These are phyloP conservation scores for Myiozetetes cayanensis DNA, from an alignment of 2,113 vertebrate genomes.

Conservation along the genomic window DNA sequence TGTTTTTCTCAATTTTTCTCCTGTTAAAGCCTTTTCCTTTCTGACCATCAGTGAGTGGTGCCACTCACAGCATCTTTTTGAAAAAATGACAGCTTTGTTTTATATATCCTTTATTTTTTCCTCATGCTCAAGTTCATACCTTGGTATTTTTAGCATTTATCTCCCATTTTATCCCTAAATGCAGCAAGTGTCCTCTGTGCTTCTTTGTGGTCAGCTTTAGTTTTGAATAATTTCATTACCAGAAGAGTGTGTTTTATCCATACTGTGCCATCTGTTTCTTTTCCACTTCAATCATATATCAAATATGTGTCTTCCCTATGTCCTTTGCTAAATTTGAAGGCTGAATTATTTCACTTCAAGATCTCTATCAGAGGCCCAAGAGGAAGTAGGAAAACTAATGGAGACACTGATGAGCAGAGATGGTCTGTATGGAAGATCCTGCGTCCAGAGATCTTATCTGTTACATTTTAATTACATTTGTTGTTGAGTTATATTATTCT, in stretches of 20 bases:
- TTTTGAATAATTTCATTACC: neutral
- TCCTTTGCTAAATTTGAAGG: neutral
- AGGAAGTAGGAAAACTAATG: neutral
- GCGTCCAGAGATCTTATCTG: neutral
- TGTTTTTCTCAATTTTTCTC: neutral
- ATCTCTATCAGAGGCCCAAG: neutral
- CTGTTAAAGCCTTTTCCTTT: neutral
- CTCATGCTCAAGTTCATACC: too few species aligned
- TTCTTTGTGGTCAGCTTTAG: neutral
- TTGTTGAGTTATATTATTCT: neutral
- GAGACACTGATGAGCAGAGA: neutral
- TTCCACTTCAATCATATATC: neutral
- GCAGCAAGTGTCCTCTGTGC: neutral
- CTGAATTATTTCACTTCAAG: neutral
- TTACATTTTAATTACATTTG: constrained; percentile 28
- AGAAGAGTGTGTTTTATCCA: neutral
- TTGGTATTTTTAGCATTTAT: neutral
- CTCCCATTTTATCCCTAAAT: neutral
- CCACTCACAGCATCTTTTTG: neutral
- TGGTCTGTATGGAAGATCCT: neutral
- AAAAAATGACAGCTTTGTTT: neutral
- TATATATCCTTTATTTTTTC: neutral
- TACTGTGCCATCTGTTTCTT: neutral
- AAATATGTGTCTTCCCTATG: neutral
- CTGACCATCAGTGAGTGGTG: neutral